A percentile compares a stretch with the other conserved stretches of the same genome.
Evolutionary conservation across 2,113 vertebrate genomes (phyloP).

Genomic region (Labeo rohita): DNA sequence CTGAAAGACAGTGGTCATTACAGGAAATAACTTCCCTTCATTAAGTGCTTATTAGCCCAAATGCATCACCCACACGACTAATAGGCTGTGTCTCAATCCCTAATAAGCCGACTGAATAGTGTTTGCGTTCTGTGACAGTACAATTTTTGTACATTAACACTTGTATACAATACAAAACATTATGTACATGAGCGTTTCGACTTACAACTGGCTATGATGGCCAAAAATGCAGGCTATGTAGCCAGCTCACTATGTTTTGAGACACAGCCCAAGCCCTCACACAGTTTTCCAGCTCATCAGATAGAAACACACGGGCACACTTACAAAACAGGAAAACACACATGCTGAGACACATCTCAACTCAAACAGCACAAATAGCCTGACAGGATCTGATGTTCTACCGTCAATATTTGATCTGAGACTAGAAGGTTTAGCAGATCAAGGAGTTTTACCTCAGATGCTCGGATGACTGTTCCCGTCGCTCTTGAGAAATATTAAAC

Average conservation of each 20-base stretch:
- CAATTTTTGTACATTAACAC: background rate
- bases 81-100: background rate
- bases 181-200: background rate
- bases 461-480: background rate
- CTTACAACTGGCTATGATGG: background rate
- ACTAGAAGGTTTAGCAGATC: background rate
- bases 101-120: background rate
- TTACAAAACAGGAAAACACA: background rate
- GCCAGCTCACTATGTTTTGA: conserved; percentile 8
- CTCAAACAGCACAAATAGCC: background rate
- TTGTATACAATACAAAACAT: too few species aligned
- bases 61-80: background rate
- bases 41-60: background rate
- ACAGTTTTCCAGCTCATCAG: background rate
- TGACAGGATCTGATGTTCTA: background rate
- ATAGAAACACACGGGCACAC: background rate
- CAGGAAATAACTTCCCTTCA: background rate
- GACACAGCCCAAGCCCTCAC: conserved; percentile 1
- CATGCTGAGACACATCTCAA: background rate
- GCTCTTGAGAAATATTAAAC: conserved; percentile 33
- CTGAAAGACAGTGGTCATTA: background rate
- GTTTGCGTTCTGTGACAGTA: background rate
- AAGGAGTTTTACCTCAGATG: conserved; percentile 30
- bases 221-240: background rate
- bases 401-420: background rate